These are phyloP conservation scores for Melikaiella ostensackeni DNA, from an alignment of 2,888 invertebrate genomes.

Conservation along the genomic window DNA sequence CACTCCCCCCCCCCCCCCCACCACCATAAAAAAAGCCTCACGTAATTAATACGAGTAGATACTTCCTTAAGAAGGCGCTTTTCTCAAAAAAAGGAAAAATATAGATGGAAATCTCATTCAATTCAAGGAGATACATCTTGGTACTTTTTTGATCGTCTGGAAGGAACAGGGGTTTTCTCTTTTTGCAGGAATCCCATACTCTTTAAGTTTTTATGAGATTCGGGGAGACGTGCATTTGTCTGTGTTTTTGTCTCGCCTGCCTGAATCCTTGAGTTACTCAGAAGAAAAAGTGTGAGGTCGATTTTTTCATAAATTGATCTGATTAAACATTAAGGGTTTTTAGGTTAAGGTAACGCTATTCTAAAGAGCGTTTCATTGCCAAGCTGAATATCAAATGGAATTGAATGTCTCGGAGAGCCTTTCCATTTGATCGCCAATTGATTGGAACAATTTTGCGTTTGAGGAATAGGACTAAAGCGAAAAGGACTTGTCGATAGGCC, in stretches of 20 bases:
- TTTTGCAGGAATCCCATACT: background rate
- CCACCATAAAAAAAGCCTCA: no score
- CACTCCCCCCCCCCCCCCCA: no score
- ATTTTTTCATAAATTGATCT: background rate
- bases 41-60: no score
- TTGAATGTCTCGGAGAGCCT: conserved; percentile 18
- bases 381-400: conserved; percentile 24
- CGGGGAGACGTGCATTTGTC: background rate
- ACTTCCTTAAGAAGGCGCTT: no score
- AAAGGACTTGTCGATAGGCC: conserved; percentile 6
- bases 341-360: conserved; percentile 18
- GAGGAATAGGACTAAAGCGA: conserved; percentile 30
- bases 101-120: conserved; percentile 4
- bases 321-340: background rate
- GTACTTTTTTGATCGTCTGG: background rate
- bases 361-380: conserved; percentile 22
- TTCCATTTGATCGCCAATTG: conserved; percentile 28
- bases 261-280: background rate
- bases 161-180: background rate
- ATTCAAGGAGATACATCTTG: background rate
- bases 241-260: background rate
- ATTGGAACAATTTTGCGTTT: conserved; percentile 25
- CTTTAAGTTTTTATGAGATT: background rate
- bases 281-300: background rate
- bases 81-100: background rate